phyloP scores from a whole-genome alignment of 2,113 vertebrate genomes.

The Mus spicilegus region DNA sequence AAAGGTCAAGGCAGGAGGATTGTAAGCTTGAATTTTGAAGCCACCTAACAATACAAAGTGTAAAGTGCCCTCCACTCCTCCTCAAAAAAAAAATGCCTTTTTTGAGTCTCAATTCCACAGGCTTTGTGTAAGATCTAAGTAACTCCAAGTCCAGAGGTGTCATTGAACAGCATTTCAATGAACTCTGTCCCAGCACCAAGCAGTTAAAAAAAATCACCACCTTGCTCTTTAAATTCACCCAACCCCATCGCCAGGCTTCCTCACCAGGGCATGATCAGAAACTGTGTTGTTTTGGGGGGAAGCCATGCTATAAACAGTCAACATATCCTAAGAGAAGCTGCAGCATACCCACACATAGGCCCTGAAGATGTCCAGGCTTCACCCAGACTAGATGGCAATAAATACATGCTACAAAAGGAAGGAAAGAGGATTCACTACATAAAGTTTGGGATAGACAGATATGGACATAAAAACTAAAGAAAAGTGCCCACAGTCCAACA shows the following conservation, averaged over 20 bases:
- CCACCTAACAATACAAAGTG: neutral
- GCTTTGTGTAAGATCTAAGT: neutral
- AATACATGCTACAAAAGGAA: neutral
- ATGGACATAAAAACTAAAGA: neutral
- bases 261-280: neutral
- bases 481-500: neutral
- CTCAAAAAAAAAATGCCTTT: neutral
- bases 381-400: neutral
- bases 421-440: neutral
- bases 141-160: neutral
- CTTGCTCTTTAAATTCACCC: neutral
- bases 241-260: neutral
- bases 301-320: neutral
- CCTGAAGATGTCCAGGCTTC: neutral
- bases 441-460: neutral
- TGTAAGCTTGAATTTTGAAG: neutral
- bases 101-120: neutral
- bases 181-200: neutral
- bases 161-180: neutral
- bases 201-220: neutral
- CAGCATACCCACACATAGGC: neutral
- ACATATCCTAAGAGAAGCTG: neutral
- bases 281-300: neutral
- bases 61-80: fast-evolving
- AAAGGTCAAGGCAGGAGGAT: neutral